phyloP scores from a whole-genome alignment of 2,888 invertebrate species.

The Hydroisotoma schaefferi region DNA sequence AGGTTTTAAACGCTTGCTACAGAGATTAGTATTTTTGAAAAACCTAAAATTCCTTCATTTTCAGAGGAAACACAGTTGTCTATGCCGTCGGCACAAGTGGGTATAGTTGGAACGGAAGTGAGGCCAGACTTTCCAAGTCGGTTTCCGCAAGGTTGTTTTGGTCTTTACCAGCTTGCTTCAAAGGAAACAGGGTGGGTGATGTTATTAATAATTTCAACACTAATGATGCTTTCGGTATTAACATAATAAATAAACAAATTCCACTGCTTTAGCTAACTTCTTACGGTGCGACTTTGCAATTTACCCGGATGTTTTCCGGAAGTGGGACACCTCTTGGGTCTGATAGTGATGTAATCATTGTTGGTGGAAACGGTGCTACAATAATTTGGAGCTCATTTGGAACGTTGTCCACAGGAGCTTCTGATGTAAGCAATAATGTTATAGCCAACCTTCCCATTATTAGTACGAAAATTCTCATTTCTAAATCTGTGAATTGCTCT shows the following conservation, averaged over 20 bases:
- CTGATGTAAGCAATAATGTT: too few relatives aligned
- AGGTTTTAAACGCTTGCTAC: too few relatives aligned
- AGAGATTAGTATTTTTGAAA: too few relatives aligned
- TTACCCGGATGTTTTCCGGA: conserved; percentile 29
- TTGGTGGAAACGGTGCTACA: conserved; percentile 30
- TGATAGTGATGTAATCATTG: conserved; percentile 42
- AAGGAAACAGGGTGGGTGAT: conserved; percentile 29
- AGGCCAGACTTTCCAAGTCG: conserved; percentile 6
- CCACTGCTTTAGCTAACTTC: conserved; percentile 29
- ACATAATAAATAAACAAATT: neutral
- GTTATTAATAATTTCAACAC: neutral
- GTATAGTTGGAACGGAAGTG: conserved; percentile 14
- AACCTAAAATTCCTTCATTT: neutral
- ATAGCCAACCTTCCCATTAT: too few relatives aligned
- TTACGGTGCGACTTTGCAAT: conserved; percentile 35
- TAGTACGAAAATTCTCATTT: too few relatives aligned
- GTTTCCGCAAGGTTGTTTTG: conserved; percentile 23
- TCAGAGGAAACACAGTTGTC: conserved; percentile 18
- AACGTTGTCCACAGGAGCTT: conserved; percentile 12
- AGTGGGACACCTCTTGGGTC: conserved; percentile 23
- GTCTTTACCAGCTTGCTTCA: conserved; percentile 32
- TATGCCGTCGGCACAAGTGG: conserved; percentile 11
- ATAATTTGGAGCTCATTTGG: conserved; percentile 38
- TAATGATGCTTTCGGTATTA: neutral
- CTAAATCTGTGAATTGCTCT: too few relatives aligned